Evolutionary conservation across 2,888 invertebrate genomes (phyloP).

Genomic region (Acleris holmiana): DNA sequence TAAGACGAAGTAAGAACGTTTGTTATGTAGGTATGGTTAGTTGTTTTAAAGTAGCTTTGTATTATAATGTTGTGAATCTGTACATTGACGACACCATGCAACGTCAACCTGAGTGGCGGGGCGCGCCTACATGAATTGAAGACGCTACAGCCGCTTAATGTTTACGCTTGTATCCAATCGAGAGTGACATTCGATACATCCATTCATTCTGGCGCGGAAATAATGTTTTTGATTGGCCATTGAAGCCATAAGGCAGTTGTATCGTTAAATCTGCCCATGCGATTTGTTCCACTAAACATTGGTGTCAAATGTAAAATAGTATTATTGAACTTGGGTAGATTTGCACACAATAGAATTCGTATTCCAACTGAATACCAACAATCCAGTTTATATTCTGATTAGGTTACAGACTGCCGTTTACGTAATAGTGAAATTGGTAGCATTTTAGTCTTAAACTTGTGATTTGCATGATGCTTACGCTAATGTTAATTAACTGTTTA

Average conservation of each 20-base stretch:
- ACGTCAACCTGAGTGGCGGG: too few species aligned
- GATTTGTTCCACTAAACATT: conserved; percentile 27
- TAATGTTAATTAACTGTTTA: conserved; percentile 5
- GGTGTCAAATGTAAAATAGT: conserved; percentile 30
- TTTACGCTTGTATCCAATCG: not conserved
- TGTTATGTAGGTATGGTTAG: too few species aligned
- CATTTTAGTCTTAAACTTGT: conserved; percentile 9
- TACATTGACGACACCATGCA: too few species aligned
- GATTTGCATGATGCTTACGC: conserved; percentile 1
- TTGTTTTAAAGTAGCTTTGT: too few species aligned
- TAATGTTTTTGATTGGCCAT: conserved; percentile 23
- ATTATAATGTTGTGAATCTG: too few species aligned
- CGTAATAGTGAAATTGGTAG: conserved; percentile 32
- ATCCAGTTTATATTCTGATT: conserved; percentile 32
- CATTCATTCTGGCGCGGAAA: conserved; percentile 18
- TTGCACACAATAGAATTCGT: conserved; percentile 36
- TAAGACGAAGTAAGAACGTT: too few species aligned
- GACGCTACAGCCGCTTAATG: not conserved
- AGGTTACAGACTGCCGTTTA: conserved; percentile 17
- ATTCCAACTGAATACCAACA: conserved; percentile 28
- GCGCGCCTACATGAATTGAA: too few species aligned
- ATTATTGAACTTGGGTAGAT: conserved; percentile 35
- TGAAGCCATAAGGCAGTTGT: conserved; percentile 31
- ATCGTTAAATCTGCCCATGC: conserved; percentile 25
- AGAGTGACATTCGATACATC: conserved; percentile 9